These are phyloP conservation scores for Dolichomitus sp. DNA, from an alignment of 2,888 invertebrate genomes.

Conservation along the genomic window DNA sequence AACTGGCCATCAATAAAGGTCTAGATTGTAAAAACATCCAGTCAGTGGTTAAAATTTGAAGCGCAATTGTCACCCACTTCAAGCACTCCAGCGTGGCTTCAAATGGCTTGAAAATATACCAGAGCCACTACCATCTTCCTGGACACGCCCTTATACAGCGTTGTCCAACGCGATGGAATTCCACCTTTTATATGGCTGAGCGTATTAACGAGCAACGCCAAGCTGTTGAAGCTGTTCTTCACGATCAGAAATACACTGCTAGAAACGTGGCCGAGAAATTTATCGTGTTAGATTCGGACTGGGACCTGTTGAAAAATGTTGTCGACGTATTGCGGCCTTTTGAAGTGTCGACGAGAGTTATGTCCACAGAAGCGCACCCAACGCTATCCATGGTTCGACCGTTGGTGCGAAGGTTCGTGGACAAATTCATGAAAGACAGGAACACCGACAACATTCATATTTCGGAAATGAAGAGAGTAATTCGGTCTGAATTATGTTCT, in stretches of 20 bases:
- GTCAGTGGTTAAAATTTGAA: conserved; percentile 63
- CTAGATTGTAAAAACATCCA: conserved; percentile 41
- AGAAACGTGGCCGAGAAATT: conserved; percentile 5
- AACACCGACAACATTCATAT: conserved; percentile 4
- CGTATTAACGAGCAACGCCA: no score
- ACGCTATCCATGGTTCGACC: conserved; percentile 17
- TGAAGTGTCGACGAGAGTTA: no score
- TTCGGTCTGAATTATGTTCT: not conserved
- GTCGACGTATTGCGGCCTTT: conserved; percentile 10
- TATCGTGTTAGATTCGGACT: not conserved
- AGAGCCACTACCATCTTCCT: conserved; percentile 56
- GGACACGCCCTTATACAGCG: conserved; percentile 61
- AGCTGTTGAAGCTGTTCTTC: no score
- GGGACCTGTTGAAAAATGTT: conserved; percentile 2
- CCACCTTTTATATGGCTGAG: no score
- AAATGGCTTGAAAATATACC: conserved; percentile 54
- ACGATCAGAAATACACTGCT: not conserved
- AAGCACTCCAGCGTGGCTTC: conserved; percentile 70
- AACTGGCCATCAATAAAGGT: conserved; percentile 71
- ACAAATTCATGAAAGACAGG: conserved; percentile 6
- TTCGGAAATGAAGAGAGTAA: not conserved
- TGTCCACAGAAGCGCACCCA: conserved; percentile 17
- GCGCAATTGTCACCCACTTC: conserved; percentile 57
- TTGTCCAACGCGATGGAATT: conserved; percentile 35
- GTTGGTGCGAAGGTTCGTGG: conserved; percentile 18